Conservation (phyloP, 2,888 invertebrate species). For the Epistrophella euchroma region DNA sequence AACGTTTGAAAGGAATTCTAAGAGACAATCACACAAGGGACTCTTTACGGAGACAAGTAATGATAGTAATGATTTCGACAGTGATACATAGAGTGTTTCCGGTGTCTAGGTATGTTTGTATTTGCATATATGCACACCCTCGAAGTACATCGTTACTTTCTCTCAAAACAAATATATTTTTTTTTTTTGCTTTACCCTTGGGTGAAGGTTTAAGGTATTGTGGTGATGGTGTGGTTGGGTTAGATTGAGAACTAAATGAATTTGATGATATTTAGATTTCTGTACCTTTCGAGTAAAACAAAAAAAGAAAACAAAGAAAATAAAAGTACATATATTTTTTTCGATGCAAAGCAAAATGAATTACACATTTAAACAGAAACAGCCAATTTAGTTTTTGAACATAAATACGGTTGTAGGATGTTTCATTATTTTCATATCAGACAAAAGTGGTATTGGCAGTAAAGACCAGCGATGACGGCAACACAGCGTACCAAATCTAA, state of each 20-base stretch:
- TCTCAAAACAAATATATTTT: conserved; percentile 22
- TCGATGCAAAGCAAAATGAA: not conserved
- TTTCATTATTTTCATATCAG: not conserved
- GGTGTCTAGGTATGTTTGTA: conserved; percentile 7
- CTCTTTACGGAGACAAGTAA: conserved; percentile 1
- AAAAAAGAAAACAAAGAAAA: not conserved
- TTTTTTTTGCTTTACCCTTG: not conserved
- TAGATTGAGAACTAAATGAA: not conserved
- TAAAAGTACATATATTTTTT: not conserved
- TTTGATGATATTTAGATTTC: not conserved
- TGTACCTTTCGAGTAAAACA: not conserved
- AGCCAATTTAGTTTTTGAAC: not conserved
- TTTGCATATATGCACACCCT: not conserved
- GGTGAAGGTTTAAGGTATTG: not conserved
- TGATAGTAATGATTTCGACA: not conserved
- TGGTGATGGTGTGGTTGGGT: not conserved
- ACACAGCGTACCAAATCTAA: too few relatives aligned
- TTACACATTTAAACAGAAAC: not conserved
- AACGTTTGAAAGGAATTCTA: conserved; percentile 19
- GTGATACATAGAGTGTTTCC: conserved; percentile 28
- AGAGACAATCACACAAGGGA: conserved; percentile 21
- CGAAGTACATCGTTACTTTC: conserved; percentile 36
- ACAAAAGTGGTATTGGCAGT: too few relatives aligned
- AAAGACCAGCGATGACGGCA: too few relatives aligned
- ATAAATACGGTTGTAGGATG: not conserved